Conservation (phyloP, 92 coral and sea anemone species). For the Zoanthus solanderi region DNA sequence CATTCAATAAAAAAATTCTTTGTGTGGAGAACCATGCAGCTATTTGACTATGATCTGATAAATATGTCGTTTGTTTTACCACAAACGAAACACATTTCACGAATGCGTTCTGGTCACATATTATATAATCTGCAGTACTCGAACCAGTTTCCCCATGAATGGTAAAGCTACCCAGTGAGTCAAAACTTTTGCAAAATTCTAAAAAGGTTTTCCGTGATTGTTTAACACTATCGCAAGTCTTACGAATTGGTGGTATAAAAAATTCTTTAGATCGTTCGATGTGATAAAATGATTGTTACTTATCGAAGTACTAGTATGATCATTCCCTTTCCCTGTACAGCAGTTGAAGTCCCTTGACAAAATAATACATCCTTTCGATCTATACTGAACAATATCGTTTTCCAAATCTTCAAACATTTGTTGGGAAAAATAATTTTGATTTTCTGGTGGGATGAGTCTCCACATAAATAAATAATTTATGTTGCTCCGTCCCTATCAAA, state of each 20-base stretch:
- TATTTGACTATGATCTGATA: neutral
- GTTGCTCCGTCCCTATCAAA: constrained; percentile 11
- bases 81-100: constrained; percentile 23
- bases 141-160: constrained; percentile 53
- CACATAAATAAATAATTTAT: constrained; percentile 13
- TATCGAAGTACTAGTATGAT: neutral
- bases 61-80: constrained; percentile 19
- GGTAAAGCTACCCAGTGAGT: constrained; percentile 53
- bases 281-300: constrained; percentile 8
- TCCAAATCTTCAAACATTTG: constrained; percentile 39
- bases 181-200: constrained; percentile 55
- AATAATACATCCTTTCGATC: constrained; percentile 22
- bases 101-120: constrained; percentile 29
- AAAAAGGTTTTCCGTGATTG: constrained; percentile 59
- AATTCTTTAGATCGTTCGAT: constrained; percentile 1
- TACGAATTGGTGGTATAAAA: constrained; percentile 9
- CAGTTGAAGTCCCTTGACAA: constrained; percentile 30
- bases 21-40: constrained; percentile 18
- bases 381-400: no score
- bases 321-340: constrained; percentile 32
- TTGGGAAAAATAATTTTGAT: constrained; percentile 42
- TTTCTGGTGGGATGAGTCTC: constrained; percentile 50
- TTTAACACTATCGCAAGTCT: constrained; percentile 53
- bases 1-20: neutral
- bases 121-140: constrained; percentile 44